Conservation (phyloP, 2,797 vertebrate species). For the Zenarchopterus dispar region DNA sequence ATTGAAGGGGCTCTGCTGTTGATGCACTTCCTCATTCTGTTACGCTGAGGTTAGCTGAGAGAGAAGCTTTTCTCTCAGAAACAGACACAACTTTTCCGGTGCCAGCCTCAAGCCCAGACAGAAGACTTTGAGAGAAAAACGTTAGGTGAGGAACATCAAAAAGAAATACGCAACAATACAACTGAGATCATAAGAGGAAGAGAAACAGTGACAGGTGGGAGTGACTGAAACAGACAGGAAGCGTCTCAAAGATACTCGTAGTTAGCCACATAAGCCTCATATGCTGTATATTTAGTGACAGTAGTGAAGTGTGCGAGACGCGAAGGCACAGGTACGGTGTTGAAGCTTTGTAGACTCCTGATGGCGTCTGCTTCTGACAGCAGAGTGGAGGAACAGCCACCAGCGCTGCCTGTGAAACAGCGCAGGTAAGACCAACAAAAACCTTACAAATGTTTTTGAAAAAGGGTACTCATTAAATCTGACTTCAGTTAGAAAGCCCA, state of each 20-base stretch:
- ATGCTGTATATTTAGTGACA: constrained; percentile 4
- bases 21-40: constrained; percentile 61
- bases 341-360: constrained; percentile 9
- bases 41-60: constrained; percentile 66
- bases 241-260: constrained; percentile 24
- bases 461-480: too few relatives aligned
- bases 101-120: constrained; percentile 64
- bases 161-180: constrained; percentile 1
- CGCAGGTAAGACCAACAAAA: constrained; percentile 70
- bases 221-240: constrained; percentile 45
- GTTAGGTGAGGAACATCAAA: constrained; percentile 28
- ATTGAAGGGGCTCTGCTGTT: constrained; percentile 3
- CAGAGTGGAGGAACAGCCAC: constrained; percentile 54
- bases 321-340: constrained; percentile 12
- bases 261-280: constrained; percentile 26
- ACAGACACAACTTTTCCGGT: constrained; percentile 65
- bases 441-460: neutral
- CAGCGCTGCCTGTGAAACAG: constrained; percentile 79
- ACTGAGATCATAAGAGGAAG: constrained; percentile 16
- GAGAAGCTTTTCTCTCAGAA: constrained; percentile 49
- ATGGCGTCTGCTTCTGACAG: constrained; percentile 53
- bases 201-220: constrained; percentile 25
- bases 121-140: constrained; percentile 30
- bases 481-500: too few relatives aligned
- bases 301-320: constrained; percentile 14